Evolutionary conservation across 37 sponge, comb jelly and placozoan species (phyloP), one percentile per base, ranked within the genome.

Genomic region (Theonella swinhoei): DNA sequence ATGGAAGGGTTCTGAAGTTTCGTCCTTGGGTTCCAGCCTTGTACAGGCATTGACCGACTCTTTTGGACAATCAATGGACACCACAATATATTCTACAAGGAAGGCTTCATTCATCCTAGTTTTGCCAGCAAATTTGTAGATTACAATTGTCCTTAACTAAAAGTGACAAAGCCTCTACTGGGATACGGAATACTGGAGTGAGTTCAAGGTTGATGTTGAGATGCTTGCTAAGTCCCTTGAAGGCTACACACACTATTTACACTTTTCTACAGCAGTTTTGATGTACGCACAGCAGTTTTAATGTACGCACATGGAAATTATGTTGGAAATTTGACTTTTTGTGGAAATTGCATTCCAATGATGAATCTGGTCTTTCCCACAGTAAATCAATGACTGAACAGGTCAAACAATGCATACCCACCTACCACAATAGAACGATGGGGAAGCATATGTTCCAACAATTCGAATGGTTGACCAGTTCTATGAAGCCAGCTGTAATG

Each of bases 371-470:
- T n/a, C n/a, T n/a, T n/a, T n/a, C n/a, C n/a, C n/a, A n/a, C 1
- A 70, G 75, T 8, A 74, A 82, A 31, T 25, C 64, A 31, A 39
- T 84, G 22, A 76, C 76, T 42, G 60, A 76, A 65, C 37, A 66
- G 2, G 28, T 76, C 68, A 75, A 75, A 60, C n/a, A 42, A 42
- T 19, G 47, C 29, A 81, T 81, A 19, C 82, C 82, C 26, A 58
- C 23, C 24, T 70, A 54, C 58, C 82, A n/a, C n/a, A n/a, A n/a
- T n/a, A n/a, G n/a, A n/a, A 70, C 83, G 11, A 83, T 83, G 83
- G 74, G 83, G 42, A 83, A 54, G 28, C 42, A 64, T 64, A 9
- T 59, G 37, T 83, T 83, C 36, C 36, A 72, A 17, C 25, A 64
- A 38, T 85, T 85, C 68, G 85, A 78, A 8, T 58, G 58, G 1